phyloP scores from a whole-genome alignment of 2,113 vertebrate genomes.

The Lonchura striata region DNA sequence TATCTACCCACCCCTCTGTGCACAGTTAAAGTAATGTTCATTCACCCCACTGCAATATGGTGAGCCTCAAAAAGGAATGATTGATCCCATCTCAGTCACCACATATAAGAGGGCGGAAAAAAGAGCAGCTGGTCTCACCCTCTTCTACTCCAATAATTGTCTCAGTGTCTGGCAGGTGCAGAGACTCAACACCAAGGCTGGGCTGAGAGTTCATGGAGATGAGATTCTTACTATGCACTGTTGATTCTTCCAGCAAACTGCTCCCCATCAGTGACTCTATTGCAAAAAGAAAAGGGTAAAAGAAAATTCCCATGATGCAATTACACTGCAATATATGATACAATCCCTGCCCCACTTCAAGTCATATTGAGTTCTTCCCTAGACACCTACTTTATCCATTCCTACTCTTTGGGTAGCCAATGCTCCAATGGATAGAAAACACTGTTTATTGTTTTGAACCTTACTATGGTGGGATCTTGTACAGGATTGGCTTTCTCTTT shows the following conservation, averaged over 20 bases:
- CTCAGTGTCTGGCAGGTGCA: slow-evolving; percentile 87
- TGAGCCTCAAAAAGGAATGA: neutral
- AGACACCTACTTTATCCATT: neutral
- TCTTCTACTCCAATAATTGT: slow-evolving; percentile 91
- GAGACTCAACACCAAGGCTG: slow-evolving; percentile 81
- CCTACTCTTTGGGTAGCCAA: neutral
- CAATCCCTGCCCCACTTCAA: neutral
- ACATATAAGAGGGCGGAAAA: slow-evolving; percentile 65
- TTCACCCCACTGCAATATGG: neutral
- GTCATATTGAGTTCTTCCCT: neutral
- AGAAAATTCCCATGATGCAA: neutral
- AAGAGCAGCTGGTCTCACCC: slow-evolving; percentile 70
- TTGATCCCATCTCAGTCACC: slow-evolving; percentile 26
- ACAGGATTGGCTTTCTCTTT: neutral
- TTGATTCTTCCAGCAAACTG: slow-evolving; percentile 89
- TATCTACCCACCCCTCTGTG: neutral
- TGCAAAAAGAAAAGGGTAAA: slow-evolving; percentile 24
- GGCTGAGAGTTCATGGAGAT: slow-evolving; percentile 84
- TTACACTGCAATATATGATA: neutral
- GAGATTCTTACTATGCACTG: slow-evolving; percentile 80
- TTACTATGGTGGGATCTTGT: neutral
- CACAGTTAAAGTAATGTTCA: neutral
- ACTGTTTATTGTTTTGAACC: neutral
- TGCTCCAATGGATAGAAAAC: neutral
- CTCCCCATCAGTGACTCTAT: slow-evolving; percentile 90